Conservation (phyloP, 2,113 vertebrate species). For the Macheiramphus alcinus region DNA sequence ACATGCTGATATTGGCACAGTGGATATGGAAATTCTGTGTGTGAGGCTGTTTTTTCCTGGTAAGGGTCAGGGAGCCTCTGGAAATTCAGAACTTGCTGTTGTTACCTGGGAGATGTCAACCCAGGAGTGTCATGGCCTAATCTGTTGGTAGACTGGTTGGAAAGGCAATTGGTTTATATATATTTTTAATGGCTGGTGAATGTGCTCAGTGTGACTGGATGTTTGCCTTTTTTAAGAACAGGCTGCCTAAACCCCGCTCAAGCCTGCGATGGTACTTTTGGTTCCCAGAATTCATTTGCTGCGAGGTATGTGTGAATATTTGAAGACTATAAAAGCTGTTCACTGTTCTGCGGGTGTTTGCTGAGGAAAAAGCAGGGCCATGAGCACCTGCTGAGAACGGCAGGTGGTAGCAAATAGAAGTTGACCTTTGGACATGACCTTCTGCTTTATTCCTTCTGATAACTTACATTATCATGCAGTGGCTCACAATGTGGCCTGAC, state of each 20-base stretch:
- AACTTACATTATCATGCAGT: fast-evolving
- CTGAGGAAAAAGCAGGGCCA: neutral
- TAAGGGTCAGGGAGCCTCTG: neutral
- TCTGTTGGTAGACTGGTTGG: neutral
- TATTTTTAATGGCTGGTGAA: neutral
- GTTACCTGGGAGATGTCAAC: neutral
- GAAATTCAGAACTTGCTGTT: neutral
- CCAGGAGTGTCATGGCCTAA: neutral
- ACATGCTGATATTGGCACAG: too few relatives aligned
- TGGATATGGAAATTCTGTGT: neutral
- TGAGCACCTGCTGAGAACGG: neutral
- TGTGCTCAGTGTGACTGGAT: neutral
- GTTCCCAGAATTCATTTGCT: neutral
- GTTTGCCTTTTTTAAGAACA: neutral
- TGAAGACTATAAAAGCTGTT: neutral
- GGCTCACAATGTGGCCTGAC: neutral
- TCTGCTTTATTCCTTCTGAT: neutral
- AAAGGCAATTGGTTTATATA: neutral
- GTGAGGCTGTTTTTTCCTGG: neutral
- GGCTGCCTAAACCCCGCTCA: neutral
- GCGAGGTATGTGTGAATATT: neutral
- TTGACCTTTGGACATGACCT: neutral
- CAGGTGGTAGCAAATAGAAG: neutral
- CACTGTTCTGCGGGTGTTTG: neutral
- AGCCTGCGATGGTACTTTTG: neutral